Percentiles rank a stretch among this genome's conserved stretches.
Evolutionary conservation across 92 coral and sea anemone species (phyloP).

Genomic region (Palythoa grandiflora): DNA sequence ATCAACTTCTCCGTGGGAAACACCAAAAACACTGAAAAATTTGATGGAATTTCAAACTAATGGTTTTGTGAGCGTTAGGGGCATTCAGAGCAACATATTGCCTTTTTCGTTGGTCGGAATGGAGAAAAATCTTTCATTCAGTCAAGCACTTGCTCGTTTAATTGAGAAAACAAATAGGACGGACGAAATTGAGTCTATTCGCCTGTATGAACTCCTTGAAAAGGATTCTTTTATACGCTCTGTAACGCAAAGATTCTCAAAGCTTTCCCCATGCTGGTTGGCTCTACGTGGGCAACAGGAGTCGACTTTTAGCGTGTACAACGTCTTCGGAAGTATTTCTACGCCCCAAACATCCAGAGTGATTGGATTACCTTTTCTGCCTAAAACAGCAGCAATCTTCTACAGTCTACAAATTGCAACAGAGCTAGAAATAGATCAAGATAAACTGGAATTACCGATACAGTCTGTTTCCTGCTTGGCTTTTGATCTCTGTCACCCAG

Average conservation of each 20-base stretch:
- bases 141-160: neutral
- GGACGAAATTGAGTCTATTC: neutral
- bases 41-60: slow-evolving; percentile 1
- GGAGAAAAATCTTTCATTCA: slow-evolving; percentile 3
- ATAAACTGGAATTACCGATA: neutral
- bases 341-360: neutral
- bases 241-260: slow-evolving; percentile 40
- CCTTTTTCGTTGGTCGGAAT: slow-evolving; percentile 60
- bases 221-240: slow-evolving; percentile 38
- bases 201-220: slow-evolving; percentile 44
- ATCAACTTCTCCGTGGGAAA: slow-evolving; percentile 56
- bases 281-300: slow-evolving; percentile 1
- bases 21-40: too few species aligned
- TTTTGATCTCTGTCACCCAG: slow-evolving; percentile 44
- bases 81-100: neutral
- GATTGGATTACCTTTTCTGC: slow-evolving; percentile 31
- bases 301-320: slow-evolving; percentile 10
- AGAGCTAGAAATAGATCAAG: slow-evolving; percentile 32
- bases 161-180: slow-evolving; percentile 1
- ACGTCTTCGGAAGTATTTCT: slow-evolving; percentile 4
- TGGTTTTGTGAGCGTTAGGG: slow-evolving; percentile 45
- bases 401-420: slow-evolving; percentile 37
- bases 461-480: slow-evolving; percentile 54
- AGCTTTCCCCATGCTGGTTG: slow-evolving; percentile 56
- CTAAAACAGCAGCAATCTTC: slow-evolving; percentile 15